Conservation (phyloP, 2,888 invertebrate genomes). For the Prenolepis imparis region DNA sequence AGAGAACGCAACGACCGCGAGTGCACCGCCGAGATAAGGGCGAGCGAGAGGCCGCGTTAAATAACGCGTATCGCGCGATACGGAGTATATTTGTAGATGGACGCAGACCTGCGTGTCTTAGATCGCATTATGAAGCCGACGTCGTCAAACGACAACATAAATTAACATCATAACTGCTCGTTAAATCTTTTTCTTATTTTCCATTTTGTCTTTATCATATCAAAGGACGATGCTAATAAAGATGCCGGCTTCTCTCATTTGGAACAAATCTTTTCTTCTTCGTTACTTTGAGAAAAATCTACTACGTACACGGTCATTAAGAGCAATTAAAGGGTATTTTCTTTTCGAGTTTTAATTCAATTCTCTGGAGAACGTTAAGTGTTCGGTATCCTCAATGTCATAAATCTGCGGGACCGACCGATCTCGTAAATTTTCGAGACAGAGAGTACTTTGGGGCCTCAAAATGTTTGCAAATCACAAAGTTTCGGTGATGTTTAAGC, state of each 20-base stretch:
- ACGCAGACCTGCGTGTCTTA: not conserved
- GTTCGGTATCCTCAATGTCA: not conserved
- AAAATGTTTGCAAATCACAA: slow-evolving; percentile 11
- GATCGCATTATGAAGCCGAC: not conserved
- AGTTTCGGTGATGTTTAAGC: slow-evolving; percentile 29
- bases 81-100: not conserved
- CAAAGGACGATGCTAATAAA: not conserved
- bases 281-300: not conserved
- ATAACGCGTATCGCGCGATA: slow-evolving; percentile 31
- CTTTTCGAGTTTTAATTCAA: not conserved
- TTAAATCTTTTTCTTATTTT: slow-evolving; percentile 5
- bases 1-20: slow-evolving; percentile 28
- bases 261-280: not conserved
- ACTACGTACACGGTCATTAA: not conserved
- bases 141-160: not conserved
- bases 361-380: not conserved
- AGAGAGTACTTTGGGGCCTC: not conserved
- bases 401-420: not conserved
- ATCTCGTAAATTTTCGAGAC: slow-evolving; percentile 14
- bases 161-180: not conserved
- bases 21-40: slow-evolving; percentile 24
- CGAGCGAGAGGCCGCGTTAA: slow-evolving; percentile 18
- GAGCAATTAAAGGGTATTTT: not conserved
- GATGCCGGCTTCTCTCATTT: not conserved
- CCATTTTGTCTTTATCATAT: not conserved